Percentiles rank a stretch among this genome's conserved stretches.
Conservation (phyloP, 1,140 invertebrate species). For the Drosophila sucinea region DNA sequence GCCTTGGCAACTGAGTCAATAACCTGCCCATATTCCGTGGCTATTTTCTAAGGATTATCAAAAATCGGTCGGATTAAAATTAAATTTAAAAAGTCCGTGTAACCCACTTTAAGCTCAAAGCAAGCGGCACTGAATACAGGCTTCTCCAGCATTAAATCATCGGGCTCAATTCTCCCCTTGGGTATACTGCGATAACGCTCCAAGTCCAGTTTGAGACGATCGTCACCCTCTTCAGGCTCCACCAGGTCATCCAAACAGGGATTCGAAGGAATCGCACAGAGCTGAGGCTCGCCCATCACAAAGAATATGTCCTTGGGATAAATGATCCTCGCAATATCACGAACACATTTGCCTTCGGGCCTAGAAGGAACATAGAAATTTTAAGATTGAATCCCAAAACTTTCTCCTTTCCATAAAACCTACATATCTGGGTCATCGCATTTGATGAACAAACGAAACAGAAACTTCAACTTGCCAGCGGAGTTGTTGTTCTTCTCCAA, state of each 20-base stretch:
- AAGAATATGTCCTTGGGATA: constrained; percentile 56
- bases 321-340: constrained; percentile 44
- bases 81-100: background rate
- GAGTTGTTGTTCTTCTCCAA: background rate
- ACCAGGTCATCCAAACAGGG: constrained; percentile 29
- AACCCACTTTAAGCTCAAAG: constrained; percentile 51
- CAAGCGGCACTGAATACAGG: constrained; percentile 32
- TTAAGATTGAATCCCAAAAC: too few relatives aligned
- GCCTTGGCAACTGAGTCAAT: constrained; percentile 38
- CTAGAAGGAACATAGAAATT: background rate
- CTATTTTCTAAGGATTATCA: constrained; percentile 43
- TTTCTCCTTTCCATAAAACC: background rate
- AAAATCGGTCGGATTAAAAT: background rate
- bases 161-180: constrained; percentile 2
- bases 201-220: constrained; percentile 41
- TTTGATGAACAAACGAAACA: constrained; percentile 43
- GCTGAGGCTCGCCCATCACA: constrained; percentile 47
- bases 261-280: constrained; percentile 31
- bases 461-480: constrained; percentile 40
- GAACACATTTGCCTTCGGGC: background rate
- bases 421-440: constrained; percentile 33
- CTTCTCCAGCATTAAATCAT: constrained; percentile 25
- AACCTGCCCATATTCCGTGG: constrained; percentile 46
- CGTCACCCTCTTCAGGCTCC: constrained; percentile 36
- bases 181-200: constrained; percentile 36